Evolutionary conservation across 1,140 invertebrate genomes (phyloP).

Genomic region (Hyposmocoma kahamanoa): DNA sequence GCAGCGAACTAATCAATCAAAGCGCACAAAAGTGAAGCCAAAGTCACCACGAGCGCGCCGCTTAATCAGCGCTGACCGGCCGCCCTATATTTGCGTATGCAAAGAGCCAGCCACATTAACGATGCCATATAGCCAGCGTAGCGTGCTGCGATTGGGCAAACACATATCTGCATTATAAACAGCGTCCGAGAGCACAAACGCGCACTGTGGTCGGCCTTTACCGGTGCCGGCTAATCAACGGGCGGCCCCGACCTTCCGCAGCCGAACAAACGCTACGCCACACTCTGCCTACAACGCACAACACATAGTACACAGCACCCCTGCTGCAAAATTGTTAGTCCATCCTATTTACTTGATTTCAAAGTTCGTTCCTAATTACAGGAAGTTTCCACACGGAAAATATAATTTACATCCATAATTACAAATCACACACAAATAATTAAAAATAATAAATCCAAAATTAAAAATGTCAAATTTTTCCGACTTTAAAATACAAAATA

Average conservation of each 20-base stretch:
- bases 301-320: not conserved
- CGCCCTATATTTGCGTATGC: constrained; percentile 73
- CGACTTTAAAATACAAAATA: too few relatives aligned
- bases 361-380: too few relatives aligned
- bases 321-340: constrained; percentile 21
- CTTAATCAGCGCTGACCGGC: constrained; percentile 66
- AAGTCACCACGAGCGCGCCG: constrained; percentile 55
- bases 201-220: constrained; percentile 69
- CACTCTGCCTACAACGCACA: constrained; percentile 18
- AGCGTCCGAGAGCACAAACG: constrained; percentile 70
- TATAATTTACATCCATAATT: too few relatives aligned
- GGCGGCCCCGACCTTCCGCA: constrained; percentile 64
- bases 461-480: too few relatives aligned
- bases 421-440: too few relatives aligned
- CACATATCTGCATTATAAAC: constrained; percentile 75
- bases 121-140: constrained; percentile 73
- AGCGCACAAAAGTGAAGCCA: constrained; percentile 51
- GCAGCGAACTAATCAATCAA: constrained; percentile 50
- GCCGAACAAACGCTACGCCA: constrained; percentile 52
- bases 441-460: too few relatives aligned
- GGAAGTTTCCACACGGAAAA: too few relatives aligned
- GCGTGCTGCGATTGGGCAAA: constrained; percentile 71
- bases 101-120: constrained; percentile 73
- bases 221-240: constrained; percentile 69
- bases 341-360: too few relatives aligned